Evolutionary conservation across 2,888 invertebrate genomes (phyloP).

Genomic region (Dryobota labecula): DNA sequence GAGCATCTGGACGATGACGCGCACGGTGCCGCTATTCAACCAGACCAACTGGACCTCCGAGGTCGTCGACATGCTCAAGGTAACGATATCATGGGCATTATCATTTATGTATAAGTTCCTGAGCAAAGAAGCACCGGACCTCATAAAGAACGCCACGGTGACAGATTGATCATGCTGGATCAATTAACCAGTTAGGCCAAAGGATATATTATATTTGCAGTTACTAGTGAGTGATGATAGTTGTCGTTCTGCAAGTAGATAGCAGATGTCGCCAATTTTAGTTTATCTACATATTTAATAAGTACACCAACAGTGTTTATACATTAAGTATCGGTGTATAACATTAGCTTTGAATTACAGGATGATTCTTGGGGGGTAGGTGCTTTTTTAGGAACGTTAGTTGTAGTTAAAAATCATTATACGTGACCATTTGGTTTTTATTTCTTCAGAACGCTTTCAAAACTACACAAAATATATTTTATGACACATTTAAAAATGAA

Average conservation of each 20-base stretch:
- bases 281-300: background rate
- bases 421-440: background rate
- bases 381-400: background rate
- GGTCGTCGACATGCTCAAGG: constrained; percentile 91
- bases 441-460: background rate
- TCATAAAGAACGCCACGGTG: background rate
- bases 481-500: constrained; percentile 1
- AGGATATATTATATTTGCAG: background rate
- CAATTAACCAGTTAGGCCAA: background rate
- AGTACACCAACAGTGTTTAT: background rate
- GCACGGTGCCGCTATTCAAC: constrained; percentile 91
- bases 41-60: constrained; percentile 95
- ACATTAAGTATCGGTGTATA: background rate
- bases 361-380: background rate
- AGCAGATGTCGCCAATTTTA: background rate
- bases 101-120: too few relatives aligned
- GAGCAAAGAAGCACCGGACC: background rate
- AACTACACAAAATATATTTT: background rate
- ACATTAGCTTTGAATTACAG: background rate
- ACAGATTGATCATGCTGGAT: background rate
- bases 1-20: constrained; percentile 94
- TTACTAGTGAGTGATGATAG: background rate
- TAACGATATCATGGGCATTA: constrained; percentile 54
- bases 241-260: background rate
- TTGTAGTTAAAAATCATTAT: background rate